Conservation (phyloP, 1,140 invertebrate species). For the Panagrolaimus sp. region DNA sequence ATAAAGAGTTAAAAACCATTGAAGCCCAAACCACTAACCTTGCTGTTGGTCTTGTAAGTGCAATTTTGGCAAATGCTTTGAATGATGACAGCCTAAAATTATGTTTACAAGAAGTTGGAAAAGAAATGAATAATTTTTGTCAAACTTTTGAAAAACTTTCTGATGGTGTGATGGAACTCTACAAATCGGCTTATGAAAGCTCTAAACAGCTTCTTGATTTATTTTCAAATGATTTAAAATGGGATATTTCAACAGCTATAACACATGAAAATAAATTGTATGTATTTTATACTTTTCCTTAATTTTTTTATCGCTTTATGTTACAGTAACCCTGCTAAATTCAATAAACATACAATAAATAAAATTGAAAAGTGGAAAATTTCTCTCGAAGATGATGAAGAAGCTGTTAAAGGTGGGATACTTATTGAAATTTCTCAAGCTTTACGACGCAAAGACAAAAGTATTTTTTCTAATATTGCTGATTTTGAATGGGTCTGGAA, state of each 20-base stretch:
- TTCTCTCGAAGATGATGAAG: conserved; percentile 1
- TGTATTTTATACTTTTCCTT: too few relatives aligned
- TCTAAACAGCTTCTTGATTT: neutral
- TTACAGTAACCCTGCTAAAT: too few relatives aligned
- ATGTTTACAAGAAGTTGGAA: neutral
- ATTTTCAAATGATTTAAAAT: neutral
- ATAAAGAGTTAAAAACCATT: neutral
- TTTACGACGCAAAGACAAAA: neutral
- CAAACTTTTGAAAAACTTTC: neutral
- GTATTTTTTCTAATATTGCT: neutral
- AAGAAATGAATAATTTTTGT: conserved; percentile 1
- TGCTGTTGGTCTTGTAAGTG: neutral
- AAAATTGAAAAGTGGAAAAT: neutral
- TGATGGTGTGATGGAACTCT: neutral
- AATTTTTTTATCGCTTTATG: too few relatives aligned
- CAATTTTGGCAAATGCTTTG: neutral
- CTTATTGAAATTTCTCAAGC: neutral
- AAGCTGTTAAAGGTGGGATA: neutral
- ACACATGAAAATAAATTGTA: neutral
- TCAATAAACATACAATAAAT: neutral
- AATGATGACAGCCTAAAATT: neutral
- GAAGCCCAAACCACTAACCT: neutral
- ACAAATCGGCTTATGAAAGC: neutral
- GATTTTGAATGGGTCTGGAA: conserved; percentile 1
- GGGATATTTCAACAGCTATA: neutral